A percentile compares a stretch with the other conserved stretches of the same genome.
Conservation (phyloP, 2,888 invertebrate genomes). For the Leucophenga montana region DNA sequence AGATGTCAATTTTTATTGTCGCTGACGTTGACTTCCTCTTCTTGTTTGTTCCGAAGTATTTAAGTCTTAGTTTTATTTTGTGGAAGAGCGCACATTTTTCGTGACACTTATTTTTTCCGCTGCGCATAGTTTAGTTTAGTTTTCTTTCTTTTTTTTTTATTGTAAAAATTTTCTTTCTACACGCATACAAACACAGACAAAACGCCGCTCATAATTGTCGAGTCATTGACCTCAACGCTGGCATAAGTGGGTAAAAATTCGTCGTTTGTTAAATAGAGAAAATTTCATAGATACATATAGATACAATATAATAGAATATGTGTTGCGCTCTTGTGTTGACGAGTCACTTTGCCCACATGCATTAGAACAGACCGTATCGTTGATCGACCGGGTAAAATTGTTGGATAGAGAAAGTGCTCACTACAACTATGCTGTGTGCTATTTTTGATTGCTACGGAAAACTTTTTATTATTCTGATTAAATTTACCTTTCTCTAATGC, state of each 20-base stretch:
- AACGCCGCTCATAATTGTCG: conserved; percentile 4
- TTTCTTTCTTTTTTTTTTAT: conserved; percentile 3
- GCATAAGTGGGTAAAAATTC: neutral
- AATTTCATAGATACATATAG: neutral
- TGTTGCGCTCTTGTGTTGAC: too few relatives aligned
- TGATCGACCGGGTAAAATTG: too few relatives aligned
- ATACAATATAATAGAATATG: too few relatives aligned
- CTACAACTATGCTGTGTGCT: too few relatives aligned
- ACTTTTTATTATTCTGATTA: too few relatives aligned
- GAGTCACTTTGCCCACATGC: too few relatives aligned
- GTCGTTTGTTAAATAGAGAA: neutral
- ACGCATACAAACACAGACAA: conserved; percentile 9
- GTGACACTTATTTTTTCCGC: conserved; percentile 8
- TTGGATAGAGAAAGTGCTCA: too few relatives aligned
- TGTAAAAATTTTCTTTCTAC: conserved; percentile 2
- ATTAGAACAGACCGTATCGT: too few relatives aligned
- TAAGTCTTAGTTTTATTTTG: too few relatives aligned
- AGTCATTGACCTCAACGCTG: conserved; percentile 19
- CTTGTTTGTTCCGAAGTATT: neutral
- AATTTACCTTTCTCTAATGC: too few relatives aligned
- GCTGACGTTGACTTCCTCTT: conserved; percentile 15
- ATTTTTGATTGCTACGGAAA: too few relatives aligned
- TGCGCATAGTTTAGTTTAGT: neutral
- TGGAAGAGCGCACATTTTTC: neutral
- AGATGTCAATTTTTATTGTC: conserved; percentile 24